Conservation (phyloP, 2,113 vertebrate species). For the Tragelaphus imberbis region DNA sequence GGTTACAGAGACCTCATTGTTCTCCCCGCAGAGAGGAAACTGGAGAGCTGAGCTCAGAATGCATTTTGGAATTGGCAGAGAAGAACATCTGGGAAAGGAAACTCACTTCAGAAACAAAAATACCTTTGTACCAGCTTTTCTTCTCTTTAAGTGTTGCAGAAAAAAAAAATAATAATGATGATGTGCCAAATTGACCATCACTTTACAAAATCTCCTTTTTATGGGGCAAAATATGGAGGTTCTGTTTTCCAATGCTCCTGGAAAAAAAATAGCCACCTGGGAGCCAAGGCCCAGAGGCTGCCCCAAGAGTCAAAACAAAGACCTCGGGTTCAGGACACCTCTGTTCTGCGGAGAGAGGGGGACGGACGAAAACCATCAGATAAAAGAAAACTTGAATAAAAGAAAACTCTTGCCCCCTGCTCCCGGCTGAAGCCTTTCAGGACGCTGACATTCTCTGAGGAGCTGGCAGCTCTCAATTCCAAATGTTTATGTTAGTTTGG, state of each 20-base stretch:
- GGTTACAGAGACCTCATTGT: constrained; percentile 63
- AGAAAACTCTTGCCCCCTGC: not conserved
- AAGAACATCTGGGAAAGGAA: constrained; percentile 74
- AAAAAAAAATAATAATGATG: constrained; percentile 10
- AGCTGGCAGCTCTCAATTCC: too few relatives aligned
- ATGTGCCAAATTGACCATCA: constrained; percentile 57
- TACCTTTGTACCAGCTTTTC: constrained; percentile 74
- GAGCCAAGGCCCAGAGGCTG: not conserved
- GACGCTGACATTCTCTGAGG: rapidly evolving
- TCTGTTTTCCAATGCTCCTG: constrained; percentile 32
- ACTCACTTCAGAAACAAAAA: constrained; percentile 77
- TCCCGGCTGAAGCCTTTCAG: not conserved
- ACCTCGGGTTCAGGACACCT: not conserved
- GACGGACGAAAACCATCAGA: not conserved
- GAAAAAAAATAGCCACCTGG: not conserved
- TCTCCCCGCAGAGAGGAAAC: constrained; percentile 48
- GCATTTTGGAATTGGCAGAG: constrained; percentile 61
- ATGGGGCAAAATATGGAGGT: constrained; percentile 63
- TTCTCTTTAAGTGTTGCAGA: constrained; percentile 62
- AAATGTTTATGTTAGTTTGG: not conserved
- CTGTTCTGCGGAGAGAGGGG: not conserved
- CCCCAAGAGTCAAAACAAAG: not conserved
- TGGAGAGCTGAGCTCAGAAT: not conserved
- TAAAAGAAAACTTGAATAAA: not conserved
- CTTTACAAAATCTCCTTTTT: constrained; percentile 63